Evolutionary conservation across 2,888 invertebrate species (phyloP).

Genomic region (Drosophila neotestacea): DNA sequence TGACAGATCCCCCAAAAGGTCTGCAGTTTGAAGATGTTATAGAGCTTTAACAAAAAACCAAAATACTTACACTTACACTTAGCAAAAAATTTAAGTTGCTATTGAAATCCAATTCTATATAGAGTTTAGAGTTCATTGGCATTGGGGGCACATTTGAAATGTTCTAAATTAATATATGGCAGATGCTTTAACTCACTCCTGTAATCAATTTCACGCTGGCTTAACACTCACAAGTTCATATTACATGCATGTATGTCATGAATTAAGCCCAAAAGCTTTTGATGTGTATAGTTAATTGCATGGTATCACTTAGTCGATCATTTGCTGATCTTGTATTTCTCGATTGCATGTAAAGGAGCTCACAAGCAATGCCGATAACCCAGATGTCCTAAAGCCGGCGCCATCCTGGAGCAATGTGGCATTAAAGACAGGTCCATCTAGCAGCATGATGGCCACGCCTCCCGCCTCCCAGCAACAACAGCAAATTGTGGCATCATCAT

Average conservation of each 20-base stretch:
- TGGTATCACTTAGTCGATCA: not conserved
- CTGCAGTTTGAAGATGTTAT: constrained; percentile 9
- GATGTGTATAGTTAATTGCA: constrained; percentile 49
- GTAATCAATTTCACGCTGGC: constrained; percentile 34
- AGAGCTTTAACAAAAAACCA: constrained; percentile 11
- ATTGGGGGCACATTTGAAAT: constrained; percentile 1
- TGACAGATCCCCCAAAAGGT: constrained; percentile 1
- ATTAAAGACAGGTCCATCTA: constrained; percentile 84
- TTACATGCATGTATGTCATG: constrained; percentile 31
- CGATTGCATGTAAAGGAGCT: constrained; percentile 78
- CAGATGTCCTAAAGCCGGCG: constrained; percentile 86
- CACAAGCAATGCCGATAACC: constrained; percentile 81
- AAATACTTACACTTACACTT: constrained; percentile 1
- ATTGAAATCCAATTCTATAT: constrained; percentile 6
- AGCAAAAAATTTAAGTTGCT: constrained; percentile 15
- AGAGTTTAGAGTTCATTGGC: constrained; percentile 15
- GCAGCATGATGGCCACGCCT: constrained; percentile 84
- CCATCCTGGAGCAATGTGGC: constrained; percentile 87
- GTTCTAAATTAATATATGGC: constrained; percentile 13
- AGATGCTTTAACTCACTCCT: constrained; percentile 27
- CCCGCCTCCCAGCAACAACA: constrained; percentile 77
- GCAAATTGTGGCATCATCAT: constrained; percentile 72
- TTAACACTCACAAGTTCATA: constrained; percentile 20
- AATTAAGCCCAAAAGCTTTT: constrained; percentile 52
- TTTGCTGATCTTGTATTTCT: not conserved